Conservation (phyloP, 53 echinoderm and acorn worm species). For the Henricia sp. region DNA sequence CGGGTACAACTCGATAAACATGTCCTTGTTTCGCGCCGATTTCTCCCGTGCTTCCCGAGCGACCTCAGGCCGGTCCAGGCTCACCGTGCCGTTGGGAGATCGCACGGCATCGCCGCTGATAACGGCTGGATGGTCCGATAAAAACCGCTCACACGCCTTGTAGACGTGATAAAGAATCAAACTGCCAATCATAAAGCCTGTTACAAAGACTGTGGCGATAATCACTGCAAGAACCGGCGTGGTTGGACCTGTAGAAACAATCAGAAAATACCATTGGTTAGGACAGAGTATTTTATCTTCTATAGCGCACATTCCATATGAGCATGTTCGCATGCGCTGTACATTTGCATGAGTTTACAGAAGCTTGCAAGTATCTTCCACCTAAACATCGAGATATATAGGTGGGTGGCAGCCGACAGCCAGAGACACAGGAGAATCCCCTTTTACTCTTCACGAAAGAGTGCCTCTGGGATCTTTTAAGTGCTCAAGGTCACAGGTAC, state of each 20-base stretch:
- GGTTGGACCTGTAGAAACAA: slow-evolving; percentile 24
- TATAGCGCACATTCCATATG: too few species aligned
- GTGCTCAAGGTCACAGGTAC: background rate
- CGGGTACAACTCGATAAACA: slow-evolving; percentile 52
- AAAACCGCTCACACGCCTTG: slow-evolving; percentile 45
- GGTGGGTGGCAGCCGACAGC: too few species aligned
- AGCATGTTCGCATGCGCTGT: too few species aligned
- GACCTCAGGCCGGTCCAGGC: slow-evolving; percentile 8
- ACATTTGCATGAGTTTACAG: too few species aligned
- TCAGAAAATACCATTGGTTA: too few species aligned
- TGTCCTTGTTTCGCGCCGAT: slow-evolving; percentile 43
- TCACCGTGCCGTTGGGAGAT: background rate
- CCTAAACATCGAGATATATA: too few species aligned
- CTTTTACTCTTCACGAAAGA: too few species aligned
- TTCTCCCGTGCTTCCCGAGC: slow-evolving; percentile 16
- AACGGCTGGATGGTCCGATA: slow-evolving; percentile 32
- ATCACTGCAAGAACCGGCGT: slow-evolving; percentile 58
- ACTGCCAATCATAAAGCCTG: slow-evolving; percentile 47
- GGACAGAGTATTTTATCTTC: too few species aligned
- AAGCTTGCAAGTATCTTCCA: too few species aligned
- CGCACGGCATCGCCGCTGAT: slow-evolving; percentile 36
- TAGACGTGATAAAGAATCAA: slow-evolving; percentile 54
- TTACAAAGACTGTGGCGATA: slow-evolving; percentile 52
- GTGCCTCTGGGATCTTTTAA: too few species aligned
- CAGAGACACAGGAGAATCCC: too few species aligned